These are phyloP conservation scores for Nyctalus aviator DNA, from an alignment of 2,797 vertebrate species.

Conservation along the genomic window DNA sequence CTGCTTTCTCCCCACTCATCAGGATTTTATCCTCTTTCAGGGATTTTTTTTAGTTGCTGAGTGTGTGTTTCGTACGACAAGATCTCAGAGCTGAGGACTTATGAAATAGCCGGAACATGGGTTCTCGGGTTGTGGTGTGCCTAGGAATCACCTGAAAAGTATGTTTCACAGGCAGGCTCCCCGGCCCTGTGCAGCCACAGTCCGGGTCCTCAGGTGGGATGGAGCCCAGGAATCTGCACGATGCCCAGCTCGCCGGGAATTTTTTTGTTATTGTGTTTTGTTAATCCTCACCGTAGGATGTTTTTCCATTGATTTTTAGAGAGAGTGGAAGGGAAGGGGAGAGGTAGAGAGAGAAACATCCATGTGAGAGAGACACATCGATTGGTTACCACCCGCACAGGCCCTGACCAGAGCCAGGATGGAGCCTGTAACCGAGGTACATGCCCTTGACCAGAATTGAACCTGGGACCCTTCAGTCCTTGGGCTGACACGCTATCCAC, in stretches of 20 bases:
- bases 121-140: background rate
- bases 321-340: too few relatives aligned
- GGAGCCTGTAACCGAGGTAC: too few relatives aligned
- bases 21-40: slow-evolving; percentile 77
- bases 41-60: slow-evolving; percentile 65
- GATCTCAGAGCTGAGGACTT: background rate
- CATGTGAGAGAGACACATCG: too few relatives aligned
- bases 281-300: too few relatives aligned
- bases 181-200: background rate
- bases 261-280: too few relatives aligned
- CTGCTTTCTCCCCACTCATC: slow-evolving; percentile 71
- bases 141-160: background rate
- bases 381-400: too few relatives aligned
- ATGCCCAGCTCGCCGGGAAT: background rate
- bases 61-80: slow-evolving; percentile 12
- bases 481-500: too few relatives aligned
- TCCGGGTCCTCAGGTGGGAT: background rate
- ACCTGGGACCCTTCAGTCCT: too few relatives aligned
- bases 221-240: background rate
- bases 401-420: too few relatives aligned
- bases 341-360: too few relatives aligned
- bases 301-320: too few relatives aligned
- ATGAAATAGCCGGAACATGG: background rate
- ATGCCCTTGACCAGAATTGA: too few relatives aligned
- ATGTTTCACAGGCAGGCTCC: background rate